Evolutionary conservation across 2,888 invertebrate species (phyloP), one percentile per base, ranked within the genome.

Genomic region (Tipula lateralis): DNA sequence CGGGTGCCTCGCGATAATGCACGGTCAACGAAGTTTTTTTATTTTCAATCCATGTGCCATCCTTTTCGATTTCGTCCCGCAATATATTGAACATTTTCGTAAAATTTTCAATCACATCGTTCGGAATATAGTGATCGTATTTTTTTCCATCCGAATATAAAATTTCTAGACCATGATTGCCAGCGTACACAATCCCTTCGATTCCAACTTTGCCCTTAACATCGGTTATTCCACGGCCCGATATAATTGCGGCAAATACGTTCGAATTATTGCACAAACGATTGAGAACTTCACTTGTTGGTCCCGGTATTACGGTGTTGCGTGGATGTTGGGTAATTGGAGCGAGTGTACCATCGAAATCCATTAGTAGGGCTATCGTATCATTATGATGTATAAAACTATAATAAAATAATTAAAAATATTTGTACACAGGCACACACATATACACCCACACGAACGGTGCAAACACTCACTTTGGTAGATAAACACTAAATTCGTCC

Each of bases 21-120:
- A 93, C 95, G 4, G 95, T 95, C 81, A 95, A 89, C 0, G 94
- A 91, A 0, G 94, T 93, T 1, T 92, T 93, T 88, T 95, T 95
- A 88, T 94, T 94, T 88, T 95, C 95, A 0, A 95, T 94, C 95
- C 95, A 95, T 0, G 94, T 94, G 3, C 94, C 94, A 85, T 94
- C 93, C 86, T 91, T 92, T 87, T 94, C 94, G 0, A 94, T 92
- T 93, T 93, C 30, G 85, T 93, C 93, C 87, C 93, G 93, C 16
- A 95, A 90, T 36, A 92, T 92, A 86, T 92, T 91, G 87, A 94
- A 92, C 84, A 95, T 89, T 85, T 91, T 91, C 2, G 90, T 91
- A 44, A 94, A 94, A 88, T 93, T 93, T 83, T 91, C 92, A 86
- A 93, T 92, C 83, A 93, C 92, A 85, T 94, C 93, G 0, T 91